These are phyloP conservation scores for Triplophysa siluroides DNA, from an alignment of 2,113 vertebrate species.

Conservation along the genomic window DNA sequence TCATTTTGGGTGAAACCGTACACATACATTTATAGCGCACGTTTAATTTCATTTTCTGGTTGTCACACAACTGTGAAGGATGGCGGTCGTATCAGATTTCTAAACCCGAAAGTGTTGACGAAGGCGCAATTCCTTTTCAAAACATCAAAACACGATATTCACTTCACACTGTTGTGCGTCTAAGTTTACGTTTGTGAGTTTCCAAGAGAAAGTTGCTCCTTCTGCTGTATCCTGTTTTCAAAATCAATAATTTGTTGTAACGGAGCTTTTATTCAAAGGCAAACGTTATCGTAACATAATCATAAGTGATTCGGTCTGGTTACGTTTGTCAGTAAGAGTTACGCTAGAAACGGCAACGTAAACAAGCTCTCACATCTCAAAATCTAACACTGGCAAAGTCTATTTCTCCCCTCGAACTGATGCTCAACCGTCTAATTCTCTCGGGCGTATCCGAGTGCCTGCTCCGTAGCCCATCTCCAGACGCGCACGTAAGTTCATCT, in stretches of 20 bases:
- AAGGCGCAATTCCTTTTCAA: neutral
- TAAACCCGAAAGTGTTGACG: neutral
- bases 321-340: slow-evolving; percentile 71
- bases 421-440: slow-evolving; percentile 75
- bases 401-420: slow-evolving; percentile 69
- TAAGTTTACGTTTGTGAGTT: neutral
- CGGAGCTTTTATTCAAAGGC: slow-evolving; percentile 59
- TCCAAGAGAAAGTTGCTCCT: slow-evolving; percentile 28
- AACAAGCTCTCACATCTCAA: slow-evolving; percentile 69
- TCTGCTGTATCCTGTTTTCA: slow-evolving; percentile 54
- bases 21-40: neutral
- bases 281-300: slow-evolving; percentile 67
- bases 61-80: neutral
- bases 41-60: slow-evolving; percentile 3
- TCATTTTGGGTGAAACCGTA: neutral
- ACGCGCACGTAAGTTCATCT: slow-evolving; percentile 68
- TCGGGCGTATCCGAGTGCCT: slow-evolving; percentile 69
- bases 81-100: neutral
- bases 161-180: neutral
- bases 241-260: slow-evolving; percentile 67
- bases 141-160: slow-evolving; percentile 6
- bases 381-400: slow-evolving; percentile 61
- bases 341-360: slow-evolving; percentile 66
- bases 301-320: slow-evolving; percentile 69
- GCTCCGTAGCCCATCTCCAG: slow-evolving; percentile 69